Conservation (phyloP, 2,113 vertebrate genomes). For the Gymnogyps californianus region DNA sequence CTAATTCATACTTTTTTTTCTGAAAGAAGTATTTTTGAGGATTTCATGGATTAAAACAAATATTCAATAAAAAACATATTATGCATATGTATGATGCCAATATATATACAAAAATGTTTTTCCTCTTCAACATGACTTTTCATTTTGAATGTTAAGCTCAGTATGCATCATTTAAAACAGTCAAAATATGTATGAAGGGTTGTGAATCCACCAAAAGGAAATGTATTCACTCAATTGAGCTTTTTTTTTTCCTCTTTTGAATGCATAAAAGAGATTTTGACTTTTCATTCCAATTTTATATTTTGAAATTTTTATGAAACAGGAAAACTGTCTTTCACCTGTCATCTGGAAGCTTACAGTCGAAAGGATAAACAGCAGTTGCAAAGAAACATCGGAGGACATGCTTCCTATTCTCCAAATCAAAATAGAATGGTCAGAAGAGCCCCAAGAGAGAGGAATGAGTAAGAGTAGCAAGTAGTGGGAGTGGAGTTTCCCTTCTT, state of each 20-base stretch:
- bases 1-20: background rate
- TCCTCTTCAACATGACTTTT: background rate
- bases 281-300: background rate
- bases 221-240: background rate
- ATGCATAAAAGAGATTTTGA: background rate
- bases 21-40: background rate
- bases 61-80: background rate
- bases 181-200: background rate
- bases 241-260: background rate
- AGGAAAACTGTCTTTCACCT: background rate
- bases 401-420: background rate
- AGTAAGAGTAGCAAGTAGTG: background rate
- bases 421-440: background rate
- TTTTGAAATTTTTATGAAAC: background rate
- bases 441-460: background rate
- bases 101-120: background rate
- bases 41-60: background rate
- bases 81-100: background rate
- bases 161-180: background rate
- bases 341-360: background rate
- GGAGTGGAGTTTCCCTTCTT: background rate
- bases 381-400: background rate
- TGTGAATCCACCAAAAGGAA: background rate
- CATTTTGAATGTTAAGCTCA: background rate
- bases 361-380: background rate